Conservation (phyloP, 1,140 invertebrate species). For the Macrosteles quadrilineatus region DNA sequence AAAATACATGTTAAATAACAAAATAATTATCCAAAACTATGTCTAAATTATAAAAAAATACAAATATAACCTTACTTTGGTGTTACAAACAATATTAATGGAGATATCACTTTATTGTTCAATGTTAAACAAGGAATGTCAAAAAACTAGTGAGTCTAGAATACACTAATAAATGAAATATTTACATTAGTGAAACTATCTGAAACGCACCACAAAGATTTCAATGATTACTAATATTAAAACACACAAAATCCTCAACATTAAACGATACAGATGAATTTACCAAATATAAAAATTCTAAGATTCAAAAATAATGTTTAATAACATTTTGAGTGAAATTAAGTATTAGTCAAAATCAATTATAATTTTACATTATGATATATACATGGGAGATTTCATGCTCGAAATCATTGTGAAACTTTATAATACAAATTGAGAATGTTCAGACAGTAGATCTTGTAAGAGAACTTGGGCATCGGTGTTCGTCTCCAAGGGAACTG, state of each 20-base stretch:
- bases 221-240: constrained; percentile 6
- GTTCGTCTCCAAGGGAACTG: too few relatives aligned
- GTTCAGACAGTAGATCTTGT: constrained; percentile 2
- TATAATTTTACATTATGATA: constrained; percentile 1
- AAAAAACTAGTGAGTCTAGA: neutral
- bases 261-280: neutral
- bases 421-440: constrained; percentile 7
- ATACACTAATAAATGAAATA: neutral
- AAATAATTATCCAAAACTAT: too few relatives aligned
- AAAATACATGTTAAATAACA: too few relatives aligned
- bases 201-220: neutral
- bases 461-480: too few relatives aligned
- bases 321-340: neutral
- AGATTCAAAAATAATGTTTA: neutral
- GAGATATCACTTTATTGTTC: too few relatives aligned
- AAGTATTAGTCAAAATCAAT: neutral
- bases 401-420: constrained; percentile 4
- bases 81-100: too few relatives aligned
- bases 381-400: constrained; percentile 1
- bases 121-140: too few relatives aligned
- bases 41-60: too few relatives aligned
- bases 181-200: neutral
- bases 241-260: neutral
- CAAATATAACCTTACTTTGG: too few relatives aligned
- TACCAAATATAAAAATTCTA: neutral